phyloP scores from a whole-genome alignment of 1,140 invertebrate genomes.

The Ladona fulva region DNA sequence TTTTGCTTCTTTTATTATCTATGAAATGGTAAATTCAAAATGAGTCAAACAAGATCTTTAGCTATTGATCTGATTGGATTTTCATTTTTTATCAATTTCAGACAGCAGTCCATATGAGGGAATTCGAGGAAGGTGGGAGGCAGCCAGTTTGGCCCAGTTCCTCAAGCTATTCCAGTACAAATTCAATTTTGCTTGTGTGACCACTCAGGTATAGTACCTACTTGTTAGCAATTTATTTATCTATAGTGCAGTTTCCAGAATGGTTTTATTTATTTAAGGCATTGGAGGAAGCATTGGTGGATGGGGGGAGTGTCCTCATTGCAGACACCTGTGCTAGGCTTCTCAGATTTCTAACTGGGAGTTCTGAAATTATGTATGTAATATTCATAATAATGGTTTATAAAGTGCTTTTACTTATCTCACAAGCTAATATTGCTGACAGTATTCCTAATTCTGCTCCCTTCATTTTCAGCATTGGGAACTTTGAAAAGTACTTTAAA shows the following conservation, averaged over 20 bases:
- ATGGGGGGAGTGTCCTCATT: conserved; percentile 25
- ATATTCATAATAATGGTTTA: background rate
- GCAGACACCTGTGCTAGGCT: conserved; percentile 26
- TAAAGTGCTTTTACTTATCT: background rate
- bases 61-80: background rate
- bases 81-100: conserved; percentile 17
- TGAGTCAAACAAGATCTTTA: too few species aligned
- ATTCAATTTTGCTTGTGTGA: conserved; percentile 26
- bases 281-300: conserved; percentile 27
- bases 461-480: background rate
- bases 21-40: too few species aligned
- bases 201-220: conserved; percentile 24
- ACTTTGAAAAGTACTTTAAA: conserved; percentile 11
- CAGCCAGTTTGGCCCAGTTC: conserved; percentile 28
- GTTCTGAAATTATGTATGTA: conserved; percentile 26
- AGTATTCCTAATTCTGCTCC: background rate
- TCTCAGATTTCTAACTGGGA: conserved; percentile 25
- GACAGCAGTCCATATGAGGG: conserved; percentile 29
- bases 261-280: conserved; percentile 25
- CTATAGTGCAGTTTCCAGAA: background rate
- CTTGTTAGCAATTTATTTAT: background rate
- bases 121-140: conserved; percentile 29
- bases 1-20: too few species aligned
- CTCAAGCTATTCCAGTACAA: conserved; percentile 27
- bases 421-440: too few species aligned